Percentiles rank a stretch among this genome's conserved stretches.
phyloP scores from a whole-genome alignment of 2,113 vertebrate species.

The Megaceryle torquata region DNA sequence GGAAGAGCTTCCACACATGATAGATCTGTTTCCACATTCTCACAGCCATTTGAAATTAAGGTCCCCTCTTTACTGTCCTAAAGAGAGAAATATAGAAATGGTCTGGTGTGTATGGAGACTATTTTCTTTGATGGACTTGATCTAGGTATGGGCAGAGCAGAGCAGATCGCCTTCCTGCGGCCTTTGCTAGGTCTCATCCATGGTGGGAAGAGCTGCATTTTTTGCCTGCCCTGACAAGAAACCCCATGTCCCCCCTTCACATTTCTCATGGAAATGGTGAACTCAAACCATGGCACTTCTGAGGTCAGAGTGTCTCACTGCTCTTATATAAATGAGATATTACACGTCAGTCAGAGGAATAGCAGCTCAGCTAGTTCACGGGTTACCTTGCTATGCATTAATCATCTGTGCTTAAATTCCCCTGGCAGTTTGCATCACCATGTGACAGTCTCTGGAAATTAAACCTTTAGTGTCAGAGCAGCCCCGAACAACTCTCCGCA shows the following conservation, averaged over 20 bases:
- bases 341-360: not conserved
- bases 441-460: not conserved
- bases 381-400: not conserved
- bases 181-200: not conserved
- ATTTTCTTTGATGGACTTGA: not conserved
- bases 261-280: not conserved
- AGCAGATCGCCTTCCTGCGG: not conserved
- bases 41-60: not conserved
- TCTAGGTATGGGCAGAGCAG: not conserved
- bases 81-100: not conserved
- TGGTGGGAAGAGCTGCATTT: not conserved
- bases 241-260: not conserved
- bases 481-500: not conserved
- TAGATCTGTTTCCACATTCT: not conserved
- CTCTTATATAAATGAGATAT: not conserved
- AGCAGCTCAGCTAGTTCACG: not conserved
- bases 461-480: not conserved
- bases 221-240: not conserved
- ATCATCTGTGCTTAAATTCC: not conserved
- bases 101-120: not conserved
- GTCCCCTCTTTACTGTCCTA: not conserved
- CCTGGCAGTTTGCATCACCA: not conserved
- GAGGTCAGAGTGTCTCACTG: not conserved
- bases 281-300: not conserved
- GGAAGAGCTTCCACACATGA: not conserved